Conservation (phyloP, 2,888 invertebrate genomes). For the Galeruca laticollis region DNA sequence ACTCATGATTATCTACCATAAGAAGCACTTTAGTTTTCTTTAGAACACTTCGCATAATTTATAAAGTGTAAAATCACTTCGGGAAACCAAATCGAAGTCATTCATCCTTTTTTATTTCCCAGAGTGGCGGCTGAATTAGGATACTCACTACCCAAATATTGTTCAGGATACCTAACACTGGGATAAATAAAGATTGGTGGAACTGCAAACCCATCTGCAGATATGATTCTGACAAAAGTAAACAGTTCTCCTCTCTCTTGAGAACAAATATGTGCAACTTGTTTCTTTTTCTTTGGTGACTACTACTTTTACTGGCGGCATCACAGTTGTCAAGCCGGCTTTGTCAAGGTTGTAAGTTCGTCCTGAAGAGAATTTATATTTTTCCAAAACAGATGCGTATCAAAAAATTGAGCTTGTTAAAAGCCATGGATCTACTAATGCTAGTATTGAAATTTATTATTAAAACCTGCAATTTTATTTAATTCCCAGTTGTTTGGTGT, state of each 20-base stretch:
- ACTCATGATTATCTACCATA: too few relatives aligned
- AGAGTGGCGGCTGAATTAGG: too few relatives aligned
- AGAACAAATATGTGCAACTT: constrained; percentile 5
- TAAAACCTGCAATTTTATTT: too few relatives aligned
- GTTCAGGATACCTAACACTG: background rate
- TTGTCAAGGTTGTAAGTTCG: constrained; percentile 1
- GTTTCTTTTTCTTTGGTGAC: constrained; percentile 12
- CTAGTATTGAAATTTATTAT: too few relatives aligned
- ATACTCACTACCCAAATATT: too few relatives aligned
- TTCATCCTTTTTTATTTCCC: too few relatives aligned
- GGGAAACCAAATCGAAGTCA: too few relatives aligned
- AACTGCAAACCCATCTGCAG: background rate
- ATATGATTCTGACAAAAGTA: background rate
- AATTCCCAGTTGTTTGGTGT: too few relatives aligned
- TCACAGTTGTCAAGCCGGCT: constrained; percentile 10
- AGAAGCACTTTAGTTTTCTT: too few relatives aligned
- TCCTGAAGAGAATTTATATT: background rate
- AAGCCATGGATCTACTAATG: too few relatives aligned
- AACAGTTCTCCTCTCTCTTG: background rate
- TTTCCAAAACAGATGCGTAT: constrained; percentile 1
- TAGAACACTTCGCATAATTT: too few relatives aligned
- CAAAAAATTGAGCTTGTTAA: background rate
- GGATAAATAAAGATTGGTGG: constrained; percentile 5
- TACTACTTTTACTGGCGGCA: background rate
- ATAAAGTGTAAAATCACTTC: too few relatives aligned